Base-by-base conservation (phyloP, 1,140 invertebrate genomes). In the Sinonovacula constricta region DNA sequence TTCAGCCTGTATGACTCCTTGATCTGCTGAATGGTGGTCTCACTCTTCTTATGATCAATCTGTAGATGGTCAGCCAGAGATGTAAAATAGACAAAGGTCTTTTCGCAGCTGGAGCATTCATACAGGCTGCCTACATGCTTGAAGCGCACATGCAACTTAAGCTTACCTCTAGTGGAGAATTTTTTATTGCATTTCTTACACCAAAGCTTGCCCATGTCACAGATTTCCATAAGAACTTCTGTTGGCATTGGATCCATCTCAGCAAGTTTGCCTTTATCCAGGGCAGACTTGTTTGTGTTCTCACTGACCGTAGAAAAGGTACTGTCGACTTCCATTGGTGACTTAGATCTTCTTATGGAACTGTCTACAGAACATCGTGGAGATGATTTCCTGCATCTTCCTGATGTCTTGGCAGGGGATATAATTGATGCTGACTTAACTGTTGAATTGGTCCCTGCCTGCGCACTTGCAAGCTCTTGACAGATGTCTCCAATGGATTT, bases 31-130 rank as follows among this genome's bases (percentile, higher is more conserved):
- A 90, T 83, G 63, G 91, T 85, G 3, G 84, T 68, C 39, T 87
- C 84, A 28, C 81, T 77, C 60, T 90, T 90, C 18, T 90, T 85
- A 79, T 91, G 91, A 33, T 80, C 82, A 1, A 69, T 78, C n/a
- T 80, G 80, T n/a, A 91, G 56, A 76, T 91, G 91, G 30, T 90
- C 66, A 0, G 85, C 88, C 0, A 89, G 81, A 12, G 88, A 87
- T 81, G 82, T 89, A 36, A 91, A 85, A 63, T 90, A 86, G 33
- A 84, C 83, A 79, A 91, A 92, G 0, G 66, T 80, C 28, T 84
- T 84, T 14, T 83, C 81, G 79, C 91, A 92, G 62, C 87, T 87
- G 7, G 86, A 85, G 78, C 91, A 92, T 1, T 88, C 89, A 56
- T 79, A 79, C 2, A 60, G 18, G 5, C 31, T 3, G 3, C 33